Conservation (phyloP, 2,113 vertebrate genomes). For the Lamprotornis superbus region DNA sequence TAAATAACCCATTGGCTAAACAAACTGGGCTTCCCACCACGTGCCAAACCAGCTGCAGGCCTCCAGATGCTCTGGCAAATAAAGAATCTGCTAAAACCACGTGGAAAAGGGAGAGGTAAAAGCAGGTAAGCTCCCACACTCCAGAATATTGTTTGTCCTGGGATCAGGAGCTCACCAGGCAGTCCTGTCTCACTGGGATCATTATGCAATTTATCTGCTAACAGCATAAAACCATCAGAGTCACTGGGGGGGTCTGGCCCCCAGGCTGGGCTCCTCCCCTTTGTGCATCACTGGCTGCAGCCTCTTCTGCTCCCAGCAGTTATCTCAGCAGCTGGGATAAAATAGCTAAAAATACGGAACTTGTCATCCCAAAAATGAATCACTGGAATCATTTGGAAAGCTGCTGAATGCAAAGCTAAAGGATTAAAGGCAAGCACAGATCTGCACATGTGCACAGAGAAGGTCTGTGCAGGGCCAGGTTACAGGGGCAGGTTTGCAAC, state of each 20-base stretch:
- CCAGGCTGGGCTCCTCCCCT: background rate
- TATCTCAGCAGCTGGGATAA: background rate
- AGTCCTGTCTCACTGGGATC: background rate
- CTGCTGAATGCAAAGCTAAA: background rate
- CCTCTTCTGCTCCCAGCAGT: background rate
- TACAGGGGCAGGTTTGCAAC: background rate
- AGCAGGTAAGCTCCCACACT: background rate
- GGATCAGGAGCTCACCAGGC: background rate
- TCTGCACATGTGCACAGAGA: background rate
- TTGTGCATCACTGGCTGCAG: background rate
- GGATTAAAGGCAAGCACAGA: background rate
- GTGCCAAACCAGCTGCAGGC: background rate
- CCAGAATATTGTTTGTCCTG: background rate
- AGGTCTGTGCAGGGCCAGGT: background rate
- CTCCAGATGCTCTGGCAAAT: background rate
- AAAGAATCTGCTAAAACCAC: background rate
- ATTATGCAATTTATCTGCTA: background rate
- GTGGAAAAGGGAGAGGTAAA: background rate
- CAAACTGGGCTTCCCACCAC: background rate
- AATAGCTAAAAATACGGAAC: background rate
- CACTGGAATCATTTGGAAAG: background rate
- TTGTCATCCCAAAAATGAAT: background rate
- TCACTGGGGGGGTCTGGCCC: background rate
- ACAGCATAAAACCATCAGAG: background rate
- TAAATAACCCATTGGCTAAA: background rate